Conservation (phyloP, 2,113 vertebrate genomes). For the Polypterus senegalus region DNA sequence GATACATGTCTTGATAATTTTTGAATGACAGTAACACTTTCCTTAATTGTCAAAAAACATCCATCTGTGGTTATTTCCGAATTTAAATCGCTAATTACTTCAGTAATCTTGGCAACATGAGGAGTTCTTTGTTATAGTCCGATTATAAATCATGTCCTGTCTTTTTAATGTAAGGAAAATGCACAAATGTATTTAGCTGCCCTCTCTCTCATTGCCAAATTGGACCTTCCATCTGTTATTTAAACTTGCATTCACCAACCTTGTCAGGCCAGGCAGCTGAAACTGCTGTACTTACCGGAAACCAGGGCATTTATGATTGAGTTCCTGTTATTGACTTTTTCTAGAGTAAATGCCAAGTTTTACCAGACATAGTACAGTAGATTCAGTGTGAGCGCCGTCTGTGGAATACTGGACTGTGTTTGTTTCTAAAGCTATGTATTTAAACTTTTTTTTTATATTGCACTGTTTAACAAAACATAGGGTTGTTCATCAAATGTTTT, state of each 20-base stretch:
- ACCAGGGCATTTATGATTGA: slow-evolving; percentile 75
- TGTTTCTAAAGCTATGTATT: slow-evolving; percentile 1
- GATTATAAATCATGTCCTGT: slow-evolving; percentile 8
- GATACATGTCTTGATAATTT: background rate
- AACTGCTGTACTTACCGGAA: slow-evolving; percentile 53
- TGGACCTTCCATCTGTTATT: slow-evolving; percentile 40
- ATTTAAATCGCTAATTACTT: slow-evolving; percentile 31
- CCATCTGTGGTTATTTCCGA: slow-evolving; percentile 22
- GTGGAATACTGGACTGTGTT: background rate
- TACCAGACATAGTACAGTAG: slow-evolving; percentile 31
- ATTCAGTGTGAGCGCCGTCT: slow-evolving; percentile 27
- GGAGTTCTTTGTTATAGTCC: slow-evolving; percentile 18
- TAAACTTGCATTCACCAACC: slow-evolving; percentile 28
- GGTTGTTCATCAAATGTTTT: too few relatives aligned
- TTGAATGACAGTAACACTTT: background rate
- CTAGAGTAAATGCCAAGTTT: slow-evolving; percentile 36
- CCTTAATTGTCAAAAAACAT: slow-evolving; percentile 20
- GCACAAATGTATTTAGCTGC: slow-evolving; percentile 44
- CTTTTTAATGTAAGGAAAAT: slow-evolving; percentile 27
- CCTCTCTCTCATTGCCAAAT: slow-evolving; percentile 21
- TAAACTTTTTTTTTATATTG: too few relatives aligned
- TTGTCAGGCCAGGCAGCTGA: slow-evolving; percentile 41
- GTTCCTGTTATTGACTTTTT: slow-evolving; percentile 86
- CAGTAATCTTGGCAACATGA: slow-evolving; percentile 26
- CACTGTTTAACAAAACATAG: too few relatives aligned